Percentiles rank a stretch among this genome's conserved stretches.
Evolutionary conservation across 1,140 invertebrate species (phyloP).

Genomic region (Capitella teleta): DNA sequence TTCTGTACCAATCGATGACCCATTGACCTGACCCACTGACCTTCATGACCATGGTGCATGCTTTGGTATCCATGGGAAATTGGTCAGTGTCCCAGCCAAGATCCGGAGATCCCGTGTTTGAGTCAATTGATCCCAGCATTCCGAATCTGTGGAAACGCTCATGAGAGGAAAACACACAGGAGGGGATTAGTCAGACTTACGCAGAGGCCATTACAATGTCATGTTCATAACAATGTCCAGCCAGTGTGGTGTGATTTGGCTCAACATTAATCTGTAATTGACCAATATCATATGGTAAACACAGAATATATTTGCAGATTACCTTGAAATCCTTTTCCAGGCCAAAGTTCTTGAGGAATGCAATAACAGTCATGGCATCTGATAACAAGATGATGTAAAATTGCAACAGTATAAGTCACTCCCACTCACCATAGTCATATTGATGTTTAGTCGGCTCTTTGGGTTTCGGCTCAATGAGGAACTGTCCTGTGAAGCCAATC

Average conservation of each 20-base stretch:
- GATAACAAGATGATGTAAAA: conserved; percentile 8
- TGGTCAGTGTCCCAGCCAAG: conserved; percentile 47
- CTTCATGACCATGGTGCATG: conserved; percentile 50
- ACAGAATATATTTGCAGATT: not conserved
- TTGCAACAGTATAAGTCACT: not conserved
- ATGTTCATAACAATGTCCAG: conserved; percentile 44
- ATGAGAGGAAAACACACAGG: too few relatives aligned
- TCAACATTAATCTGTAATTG: conserved; percentile 43
- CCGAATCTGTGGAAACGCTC: too few relatives aligned
- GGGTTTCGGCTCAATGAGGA: conserved; percentile 49
- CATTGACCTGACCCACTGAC: conserved; percentile 35
- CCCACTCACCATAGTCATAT: conserved; percentile 47
- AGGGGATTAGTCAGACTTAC: too few relatives aligned
- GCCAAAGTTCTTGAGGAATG: conserved; percentile 52
- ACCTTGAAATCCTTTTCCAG: conserved; percentile 54
- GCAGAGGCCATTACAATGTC: conserved; percentile 42
- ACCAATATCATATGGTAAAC: not conserved
- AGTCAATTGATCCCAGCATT: conserved; percentile 45
- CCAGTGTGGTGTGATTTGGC: conserved; percentile 49
- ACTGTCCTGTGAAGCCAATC: conserved; percentile 51
- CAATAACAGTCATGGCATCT: conserved; percentile 54
- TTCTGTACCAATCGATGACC: conserved; percentile 17
- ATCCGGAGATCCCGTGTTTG: conserved; percentile 45
- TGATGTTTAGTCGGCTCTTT: conserved; percentile 46
- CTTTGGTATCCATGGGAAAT: conserved; percentile 44